Percentiles rank a stretch among this genome's conserved stretches.
Conservation (phyloP, 2,113 vertebrate genomes). For the Tupaia chinensis region DNA sequence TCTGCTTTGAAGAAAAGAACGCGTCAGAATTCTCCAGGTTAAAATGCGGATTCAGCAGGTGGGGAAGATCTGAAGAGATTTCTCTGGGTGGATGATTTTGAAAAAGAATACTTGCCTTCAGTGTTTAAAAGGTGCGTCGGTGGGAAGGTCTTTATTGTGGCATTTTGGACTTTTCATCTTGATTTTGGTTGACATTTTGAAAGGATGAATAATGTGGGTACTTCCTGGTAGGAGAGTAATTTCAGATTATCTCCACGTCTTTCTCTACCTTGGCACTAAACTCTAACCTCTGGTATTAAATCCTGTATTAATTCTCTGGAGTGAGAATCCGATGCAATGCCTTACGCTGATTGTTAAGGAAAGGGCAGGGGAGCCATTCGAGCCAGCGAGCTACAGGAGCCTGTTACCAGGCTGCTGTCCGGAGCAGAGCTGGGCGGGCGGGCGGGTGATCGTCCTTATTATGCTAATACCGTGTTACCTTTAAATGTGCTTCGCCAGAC, state of each 20-base stretch:
- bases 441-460: no score
- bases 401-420: accelerated
- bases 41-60: neutral
- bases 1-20: neutral
- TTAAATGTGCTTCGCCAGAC: neutral
- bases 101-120: slow-evolving; percentile 69
- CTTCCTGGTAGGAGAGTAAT: slow-evolving; percentile 57
- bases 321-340: neutral
- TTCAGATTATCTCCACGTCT: slow-evolving; percentile 72
- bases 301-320: slow-evolving; percentile 42
- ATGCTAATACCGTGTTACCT: neutral
- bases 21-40: neutral
- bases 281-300: slow-evolving; percentile 58
- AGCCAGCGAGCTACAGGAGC: neutral
- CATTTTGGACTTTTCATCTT: slow-evolving; percentile 67
- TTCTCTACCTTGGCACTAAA: slow-evolving; percentile 64
- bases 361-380: neutral
- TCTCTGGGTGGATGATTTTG: slow-evolving; percentile 53
- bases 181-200: slow-evolving; percentile 74
- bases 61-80: slow-evolving; percentile 55
- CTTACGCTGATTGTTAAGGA: slow-evolving; percentile 29
- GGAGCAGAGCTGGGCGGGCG: neutral
- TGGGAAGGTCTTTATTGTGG: slow-evolving; percentile 45
- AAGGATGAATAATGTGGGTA: slow-evolving; percentile 37
- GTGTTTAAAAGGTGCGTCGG: slow-evolving; percentile 68